Evolutionary conservation across 2,113 vertebrate species (phyloP).

Genomic region (Cricetomys ansorgei): DNA sequence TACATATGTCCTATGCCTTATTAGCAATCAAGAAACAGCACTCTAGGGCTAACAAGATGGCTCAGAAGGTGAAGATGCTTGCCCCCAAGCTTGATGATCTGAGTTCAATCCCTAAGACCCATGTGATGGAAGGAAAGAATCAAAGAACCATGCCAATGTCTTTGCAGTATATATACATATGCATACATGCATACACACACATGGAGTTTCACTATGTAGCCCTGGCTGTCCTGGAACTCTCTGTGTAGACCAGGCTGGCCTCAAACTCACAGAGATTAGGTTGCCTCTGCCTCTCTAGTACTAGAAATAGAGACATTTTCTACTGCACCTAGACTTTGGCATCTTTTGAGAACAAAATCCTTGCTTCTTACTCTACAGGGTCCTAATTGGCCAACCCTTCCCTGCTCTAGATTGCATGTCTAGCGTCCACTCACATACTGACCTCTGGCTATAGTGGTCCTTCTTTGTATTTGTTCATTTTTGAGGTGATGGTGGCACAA

Average conservation of each 20-base stretch:
- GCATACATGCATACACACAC: neutral
- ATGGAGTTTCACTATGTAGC: neutral
- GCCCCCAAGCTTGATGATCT: neutral
- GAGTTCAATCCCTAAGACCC: neutral
- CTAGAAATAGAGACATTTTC: neutral
- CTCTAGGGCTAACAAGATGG: neutral
- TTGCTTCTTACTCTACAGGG: neutral
- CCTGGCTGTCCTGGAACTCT: neutral
- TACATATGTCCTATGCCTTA: neutral
- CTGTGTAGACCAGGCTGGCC: neutral
- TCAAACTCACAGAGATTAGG: neutral
- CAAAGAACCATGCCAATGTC: neutral
- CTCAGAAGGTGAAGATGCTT: neutral
- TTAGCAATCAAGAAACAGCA: neutral
- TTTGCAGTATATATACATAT: neutral
- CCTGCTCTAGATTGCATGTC: neutral
- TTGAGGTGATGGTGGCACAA: neutral
- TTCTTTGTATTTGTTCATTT: neutral
- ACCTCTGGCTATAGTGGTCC: neutral
- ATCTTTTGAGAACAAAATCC: constrained; percentile 6
- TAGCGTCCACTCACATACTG: neutral
- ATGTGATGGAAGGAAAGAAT: neutral
- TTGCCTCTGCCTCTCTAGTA: neutral
- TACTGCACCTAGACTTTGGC: neutral
- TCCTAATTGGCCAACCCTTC: neutral